Evolutionary conservation across 2,888 invertebrate genomes (phyloP), one percentile per base, ranked within the genome.

Genomic region (Lathronympha strigana): DNA sequence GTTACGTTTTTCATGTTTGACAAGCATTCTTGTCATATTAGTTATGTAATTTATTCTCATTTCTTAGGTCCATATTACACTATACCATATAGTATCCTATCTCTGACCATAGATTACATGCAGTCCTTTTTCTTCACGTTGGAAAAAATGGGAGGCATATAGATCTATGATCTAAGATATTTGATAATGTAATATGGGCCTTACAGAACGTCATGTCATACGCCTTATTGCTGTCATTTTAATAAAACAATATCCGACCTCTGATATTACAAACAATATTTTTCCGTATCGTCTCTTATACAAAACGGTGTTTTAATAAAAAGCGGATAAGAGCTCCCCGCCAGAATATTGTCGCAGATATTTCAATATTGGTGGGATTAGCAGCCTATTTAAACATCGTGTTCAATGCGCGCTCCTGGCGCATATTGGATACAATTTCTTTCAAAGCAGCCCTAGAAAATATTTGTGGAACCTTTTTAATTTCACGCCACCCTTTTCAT

Each of bases 301-400:
- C 83, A 83, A 81, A 81, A 80, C 83, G 81, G 80, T 88, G 87
- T 90, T 90, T 90, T 90, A 91, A 90, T 90, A 91, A 90, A 66
- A 88, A 87, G 78, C 84, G 90, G 90, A 90, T 90, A 84, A 88
- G 82, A 76, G 83, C 83, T 82, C 81, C 75, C 82, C 81, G 80
- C 73, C 79, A 82, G 88, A 87, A 90, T 90, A 91, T 90, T 90
- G 91, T 91, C 90, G 84, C 85, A 81, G 90, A 91, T 91, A 89
- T 91, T 91, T 91, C 91, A 91, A 91, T 91, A 91, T 90, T 89
- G 90, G 89, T 83, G 74, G 88, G 90, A 91, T 91, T 91, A 91
- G 87, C 86, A 82, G 84, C 88, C 90, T 90, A 86, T 90, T 90
- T 89, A 90, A 90, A 90, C 90, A 90, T 80, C 83, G 80, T 80